Evolutionary conservation across 1,140 invertebrate species (phyloP).

Genomic region (Drosophila athabasca): DNA sequence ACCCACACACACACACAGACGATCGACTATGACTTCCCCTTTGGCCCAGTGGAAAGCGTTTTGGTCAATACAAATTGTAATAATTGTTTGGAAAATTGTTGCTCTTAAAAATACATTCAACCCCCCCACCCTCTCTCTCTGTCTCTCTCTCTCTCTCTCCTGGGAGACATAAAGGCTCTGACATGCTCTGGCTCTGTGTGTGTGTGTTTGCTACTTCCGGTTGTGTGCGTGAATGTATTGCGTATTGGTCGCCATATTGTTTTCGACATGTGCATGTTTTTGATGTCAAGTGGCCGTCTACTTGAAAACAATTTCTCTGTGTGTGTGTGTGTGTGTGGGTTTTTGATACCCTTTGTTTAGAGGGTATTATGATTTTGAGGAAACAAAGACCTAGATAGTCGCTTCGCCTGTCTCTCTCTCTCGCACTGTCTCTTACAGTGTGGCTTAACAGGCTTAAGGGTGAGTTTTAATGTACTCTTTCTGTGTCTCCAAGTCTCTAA

Average conservation of each 20-base stretch:
- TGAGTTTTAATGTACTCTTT: too few species aligned
- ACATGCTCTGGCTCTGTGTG: not conserved
- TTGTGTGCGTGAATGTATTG: slow-evolving; percentile 23
- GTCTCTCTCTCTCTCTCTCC: slow-evolving; percentile 10
- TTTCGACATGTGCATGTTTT: slow-evolving; percentile 76
- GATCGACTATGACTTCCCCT: slow-evolving; percentile 21
- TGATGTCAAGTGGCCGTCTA: slow-evolving; percentile 73
- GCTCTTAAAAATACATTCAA: slow-evolving; percentile 71
- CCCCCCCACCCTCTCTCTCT: slow-evolving; percentile 1
- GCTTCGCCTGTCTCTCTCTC: too few species aligned
- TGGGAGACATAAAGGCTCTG: slow-evolving; percentile 50
- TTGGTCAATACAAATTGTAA: slow-evolving; percentile 68
- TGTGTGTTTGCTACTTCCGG: slow-evolving; percentile 64
- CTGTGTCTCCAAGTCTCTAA: too few species aligned
- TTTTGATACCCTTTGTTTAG: not conserved
- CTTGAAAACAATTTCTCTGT: slow-evolving; percentile 77
- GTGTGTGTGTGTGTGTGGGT: slow-evolving; percentile 13
- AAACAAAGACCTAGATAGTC: too few species aligned
- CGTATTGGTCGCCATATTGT: slow-evolving; percentile 66
- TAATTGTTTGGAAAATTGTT: slow-evolving; percentile 79
- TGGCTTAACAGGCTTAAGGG: too few species aligned
- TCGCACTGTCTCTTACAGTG: too few species aligned
- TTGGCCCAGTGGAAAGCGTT: slow-evolving; percentile 37
- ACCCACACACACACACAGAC: not conserved
- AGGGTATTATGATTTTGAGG: too few species aligned